Evolutionary conservation across 92 coral and sea anemone species (phyloP), one percentile per base, ranked within the genome.

Genomic region (Parazoanthus swiftii): DNA sequence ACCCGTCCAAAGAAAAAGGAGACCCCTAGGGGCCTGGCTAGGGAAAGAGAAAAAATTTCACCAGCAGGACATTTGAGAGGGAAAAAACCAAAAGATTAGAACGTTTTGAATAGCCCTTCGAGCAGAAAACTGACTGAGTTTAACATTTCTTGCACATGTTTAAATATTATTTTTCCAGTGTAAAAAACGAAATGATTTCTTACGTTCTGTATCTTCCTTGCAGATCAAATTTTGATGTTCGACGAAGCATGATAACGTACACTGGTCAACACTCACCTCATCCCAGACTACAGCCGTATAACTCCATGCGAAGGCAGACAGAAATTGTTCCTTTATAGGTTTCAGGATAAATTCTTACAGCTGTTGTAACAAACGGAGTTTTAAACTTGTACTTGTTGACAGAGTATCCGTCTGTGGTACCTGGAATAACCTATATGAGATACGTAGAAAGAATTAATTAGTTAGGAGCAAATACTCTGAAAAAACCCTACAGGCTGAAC

Each of bases 301-400:
- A 44, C 50, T 76, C 79, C 79, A 76, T 20, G 46, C 79, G 51
- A 37, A 76, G 51, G 39, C 51, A 38, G 79, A 6, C 46, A 13
- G 3, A 0, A 16, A 2, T 37, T 37, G 25, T 38, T 39, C 79
- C 79, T 3, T 2, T 0, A 0, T 0, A 0, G 51, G 13, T 76
- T 1, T 76, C 11, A 2, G 79, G 79, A n/a, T 76, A 76, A 76
- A 76, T 76, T 13, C 79, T 42, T 36, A 76, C 79, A 76, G 79
- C 14, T 76, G 51, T 76, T 21, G 79, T 76, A 39, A 39, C 51
- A 76, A 76, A 76, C 11, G 79, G 79, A 1, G 7, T 16, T 76
- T 76, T 36, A 37, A 76, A 8, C 14, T 38, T 76, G 26, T 76
- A 39, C 29, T 76, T 15, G 1, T 39, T 76, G 33, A 76, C 50